These are phyloP conservation scores for Chrysogorgia sp. DNA, from an alignment of 92 coral and sea anemone genomes.

Conservation along the genomic window DNA sequence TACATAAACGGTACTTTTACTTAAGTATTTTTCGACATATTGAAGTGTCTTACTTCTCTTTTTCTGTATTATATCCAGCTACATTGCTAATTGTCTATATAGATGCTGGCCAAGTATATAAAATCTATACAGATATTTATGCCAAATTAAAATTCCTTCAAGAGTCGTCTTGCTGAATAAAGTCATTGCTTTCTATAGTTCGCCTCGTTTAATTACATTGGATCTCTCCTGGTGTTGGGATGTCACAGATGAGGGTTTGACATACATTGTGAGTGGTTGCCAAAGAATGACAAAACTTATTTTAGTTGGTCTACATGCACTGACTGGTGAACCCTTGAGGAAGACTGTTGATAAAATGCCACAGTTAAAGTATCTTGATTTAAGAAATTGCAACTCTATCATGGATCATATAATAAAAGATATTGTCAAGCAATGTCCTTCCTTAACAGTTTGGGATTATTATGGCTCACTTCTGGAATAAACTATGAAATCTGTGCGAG, in stretches of 20 bases:
- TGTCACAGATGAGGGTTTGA: constrained; percentile 82
- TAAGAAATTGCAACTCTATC: constrained; percentile 80
- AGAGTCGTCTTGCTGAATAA: neutral
- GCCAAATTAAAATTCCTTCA: neutral
- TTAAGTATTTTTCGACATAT: too few relatives aligned
- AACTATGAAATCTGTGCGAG: neutral
- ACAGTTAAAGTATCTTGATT: constrained; percentile 70
- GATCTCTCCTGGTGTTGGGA: constrained; percentile 98
- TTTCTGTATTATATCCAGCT: too few relatives aligned
- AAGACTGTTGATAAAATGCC: constrained; percentile 67
- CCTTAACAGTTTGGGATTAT: constrained; percentile 70
- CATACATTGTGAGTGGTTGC: constrained; percentile 64
- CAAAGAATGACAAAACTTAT: constrained; percentile 60
- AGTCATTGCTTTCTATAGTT: constrained; percentile 54
- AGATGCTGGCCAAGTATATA: too few relatives aligned
- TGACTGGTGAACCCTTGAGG: constrained; percentile 73
- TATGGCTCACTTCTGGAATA: constrained; percentile 58
- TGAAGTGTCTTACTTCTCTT: too few relatives aligned
- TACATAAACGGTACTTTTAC: too few relatives aligned
- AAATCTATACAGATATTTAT: too few relatives aligned
- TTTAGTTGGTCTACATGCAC: constrained; percentile 71
- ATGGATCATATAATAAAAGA: constrained; percentile 78
- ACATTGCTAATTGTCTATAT: too few relatives aligned
- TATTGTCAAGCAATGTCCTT: constrained; percentile 59
- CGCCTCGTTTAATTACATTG: constrained; percentile 69